Base-by-base conservation (phyloP, 2,113 vertebrate genomes). In the Pteronura brasiliensis region DNA sequence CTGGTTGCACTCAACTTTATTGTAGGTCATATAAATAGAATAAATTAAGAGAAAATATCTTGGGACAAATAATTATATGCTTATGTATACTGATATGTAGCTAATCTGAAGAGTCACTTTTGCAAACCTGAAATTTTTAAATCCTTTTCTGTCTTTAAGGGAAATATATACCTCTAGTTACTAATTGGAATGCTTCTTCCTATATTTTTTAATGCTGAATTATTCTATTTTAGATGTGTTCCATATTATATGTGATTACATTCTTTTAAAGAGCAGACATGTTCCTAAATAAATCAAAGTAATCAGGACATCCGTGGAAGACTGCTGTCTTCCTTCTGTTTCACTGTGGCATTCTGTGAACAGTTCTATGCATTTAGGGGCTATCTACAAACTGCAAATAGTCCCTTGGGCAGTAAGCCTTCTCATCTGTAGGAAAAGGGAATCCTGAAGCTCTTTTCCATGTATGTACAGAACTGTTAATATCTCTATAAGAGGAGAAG, bases 41-140 rank as follows among this genome's bases (percentile, higher is more conserved):
- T 96, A 95, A 97, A 93, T 93, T 80, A 88, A 96, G 36, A 94
- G 47, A 91, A 93, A 93, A 88, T 97, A 83, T 39, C 85, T 91
- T 93, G 92, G 34, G 80, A 95, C 67, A 97, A 86, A 83, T 90
- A 83, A 90, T 97, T 88, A 52, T 59, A 20, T 80, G 44, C 49
- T 97, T 65, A 55, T 29, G 49, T 94, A 90, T 44, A 44, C n/a
- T 90, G 59, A 20, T 93, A 31, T 80, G n/a, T 52, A 39, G 18
- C 23, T 87, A 90, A n/a, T 13, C 7, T 85, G 57, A 72, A 42
- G 23, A 55, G 36, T 85, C 29, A 92, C 61, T 97, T 96, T 95
- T 94, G 34, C 57, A 92, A 84, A 90, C 81, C 14, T 88, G 23
- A 97, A 93, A 80, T 11, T 29, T 93, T 87, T 42, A 12, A 92